Percentiles rank a stretch among this genome's conserved stretches.
phyloP scores from a whole-genome alignment of 2,797 vertebrate species.

The Malurus leucopterus region DNA sequence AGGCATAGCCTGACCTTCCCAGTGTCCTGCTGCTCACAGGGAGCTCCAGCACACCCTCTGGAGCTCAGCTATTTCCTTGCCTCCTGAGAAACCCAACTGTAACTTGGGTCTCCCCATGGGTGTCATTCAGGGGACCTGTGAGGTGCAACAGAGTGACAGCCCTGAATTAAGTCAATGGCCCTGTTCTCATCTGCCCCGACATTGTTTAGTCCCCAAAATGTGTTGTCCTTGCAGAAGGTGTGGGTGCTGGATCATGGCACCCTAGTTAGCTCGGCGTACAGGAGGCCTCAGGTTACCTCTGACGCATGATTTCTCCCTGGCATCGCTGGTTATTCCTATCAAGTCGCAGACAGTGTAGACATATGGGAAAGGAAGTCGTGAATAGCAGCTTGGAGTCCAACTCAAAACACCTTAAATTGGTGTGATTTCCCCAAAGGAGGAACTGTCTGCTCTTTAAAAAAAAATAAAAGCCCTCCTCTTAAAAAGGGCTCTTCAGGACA shows the following conservation, averaged over 20 bases:
- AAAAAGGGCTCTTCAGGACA: slow-evolving; percentile 31
- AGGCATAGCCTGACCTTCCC: not conserved
- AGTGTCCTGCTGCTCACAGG: not conserved
- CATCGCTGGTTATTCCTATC: slow-evolving; percentile 29
- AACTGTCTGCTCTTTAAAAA: slow-evolving; percentile 3
- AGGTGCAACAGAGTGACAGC: not conserved
- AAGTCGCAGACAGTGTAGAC: not conserved
- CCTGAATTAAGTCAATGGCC: not conserved
- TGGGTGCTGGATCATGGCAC: slow-evolving; percentile 34
- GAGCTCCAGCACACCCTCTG: not conserved
- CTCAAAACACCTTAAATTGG: slow-evolving; percentile 41
- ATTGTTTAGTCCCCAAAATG: not conserved
- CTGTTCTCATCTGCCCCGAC: not conserved
- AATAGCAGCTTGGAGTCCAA: slow-evolving; percentile 33
- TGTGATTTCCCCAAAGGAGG: slow-evolving; percentile 39
- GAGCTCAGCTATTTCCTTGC: fast-evolving
- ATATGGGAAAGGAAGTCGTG: slow-evolving; percentile 41
- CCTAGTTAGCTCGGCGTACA: not conserved
- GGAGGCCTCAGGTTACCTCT: slow-evolving; percentile 47
- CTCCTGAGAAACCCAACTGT: not conserved
- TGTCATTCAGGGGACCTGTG: not conserved
- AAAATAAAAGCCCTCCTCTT: not conserved
- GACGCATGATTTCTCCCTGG: not conserved
- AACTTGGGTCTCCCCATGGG: fast-evolving
- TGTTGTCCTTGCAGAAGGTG: not conserved